Conservation (phyloP, 2,113 vertebrate species). For the Albula goreensis region DNA sequence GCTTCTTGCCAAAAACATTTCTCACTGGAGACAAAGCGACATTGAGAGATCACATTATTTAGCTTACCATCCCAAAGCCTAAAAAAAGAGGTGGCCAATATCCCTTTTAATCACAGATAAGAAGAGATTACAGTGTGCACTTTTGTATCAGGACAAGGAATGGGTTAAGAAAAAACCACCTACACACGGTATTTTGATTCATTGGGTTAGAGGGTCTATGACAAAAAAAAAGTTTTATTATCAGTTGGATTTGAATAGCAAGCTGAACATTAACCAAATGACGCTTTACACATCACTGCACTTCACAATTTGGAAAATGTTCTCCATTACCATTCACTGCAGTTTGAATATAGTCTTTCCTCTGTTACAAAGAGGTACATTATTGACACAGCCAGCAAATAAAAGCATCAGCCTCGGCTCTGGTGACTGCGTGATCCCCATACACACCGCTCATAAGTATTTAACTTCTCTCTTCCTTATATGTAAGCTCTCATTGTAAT, state of each 20-base stretch:
- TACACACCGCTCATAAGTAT: neutral
- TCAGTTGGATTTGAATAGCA: neutral
- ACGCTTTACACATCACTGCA: neutral
- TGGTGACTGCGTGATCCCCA: neutral
- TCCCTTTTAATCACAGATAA: neutral
- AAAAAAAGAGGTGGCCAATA: neutral
- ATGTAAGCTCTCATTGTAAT: neutral
- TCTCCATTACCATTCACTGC: neutral
- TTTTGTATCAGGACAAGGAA: neutral
- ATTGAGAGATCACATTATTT: conserved; percentile 19
- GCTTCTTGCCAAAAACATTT: neutral
- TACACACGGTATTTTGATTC: neutral
- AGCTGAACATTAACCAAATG: neutral
- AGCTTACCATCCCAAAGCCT: neutral
- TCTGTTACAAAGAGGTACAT: neutral
- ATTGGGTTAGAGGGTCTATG: neutral
- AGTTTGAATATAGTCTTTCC: neutral
- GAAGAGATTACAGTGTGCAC: neutral
- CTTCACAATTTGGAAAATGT: neutral
- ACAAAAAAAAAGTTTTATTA: neutral
- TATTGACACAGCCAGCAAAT: neutral
- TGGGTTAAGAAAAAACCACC: neutral
- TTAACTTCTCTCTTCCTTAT: neutral
- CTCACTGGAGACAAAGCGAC: neutral
- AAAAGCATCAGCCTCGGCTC: neutral